phyloP scores from a whole-genome alignment of 1,140 invertebrate species.

The Batillaria attramentaria region DNA sequence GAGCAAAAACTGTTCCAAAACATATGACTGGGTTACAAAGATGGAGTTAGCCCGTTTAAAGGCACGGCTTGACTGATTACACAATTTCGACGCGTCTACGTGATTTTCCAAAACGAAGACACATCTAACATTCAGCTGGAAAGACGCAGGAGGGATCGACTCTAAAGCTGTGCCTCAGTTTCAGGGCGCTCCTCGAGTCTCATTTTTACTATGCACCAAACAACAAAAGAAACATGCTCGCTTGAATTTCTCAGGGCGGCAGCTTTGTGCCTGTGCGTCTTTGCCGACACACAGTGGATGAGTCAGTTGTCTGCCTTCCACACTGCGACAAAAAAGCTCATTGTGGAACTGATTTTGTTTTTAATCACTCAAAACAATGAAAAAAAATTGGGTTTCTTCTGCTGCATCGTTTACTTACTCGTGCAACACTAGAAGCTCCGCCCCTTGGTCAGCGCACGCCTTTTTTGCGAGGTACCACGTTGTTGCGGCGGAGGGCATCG shows the following conservation, averaged over 20 bases:
- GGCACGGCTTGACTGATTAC: too few species aligned
- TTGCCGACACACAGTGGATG: not conserved
- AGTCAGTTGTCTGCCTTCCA: not conserved
- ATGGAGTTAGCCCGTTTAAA: too few species aligned
- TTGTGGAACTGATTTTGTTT: not conserved
- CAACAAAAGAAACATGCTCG: too few species aligned
- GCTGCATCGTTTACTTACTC: conserved; percentile 23
- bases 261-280: not conserved
- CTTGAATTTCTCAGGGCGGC: not conserved
- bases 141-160: too few species aligned
- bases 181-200: too few species aligned
- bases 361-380: not conserved
- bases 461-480: conserved; percentile 49
- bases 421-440: conserved; percentile 35
- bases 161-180: too few species aligned
- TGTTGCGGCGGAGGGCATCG: not conserved
- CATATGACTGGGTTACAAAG: too few species aligned
- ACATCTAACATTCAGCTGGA: too few species aligned
- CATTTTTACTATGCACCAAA: too few species aligned
- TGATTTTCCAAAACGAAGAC: too few species aligned
- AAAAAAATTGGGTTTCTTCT: not conserved
- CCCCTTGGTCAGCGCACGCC: conserved; percentile 42
- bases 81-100: too few species aligned
- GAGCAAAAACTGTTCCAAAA: too few species aligned
- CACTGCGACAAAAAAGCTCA: not conserved